phyloP scores from a whole-genome alignment of 2,113 vertebrate species.

The Muntiacus muntjak region DNA sequence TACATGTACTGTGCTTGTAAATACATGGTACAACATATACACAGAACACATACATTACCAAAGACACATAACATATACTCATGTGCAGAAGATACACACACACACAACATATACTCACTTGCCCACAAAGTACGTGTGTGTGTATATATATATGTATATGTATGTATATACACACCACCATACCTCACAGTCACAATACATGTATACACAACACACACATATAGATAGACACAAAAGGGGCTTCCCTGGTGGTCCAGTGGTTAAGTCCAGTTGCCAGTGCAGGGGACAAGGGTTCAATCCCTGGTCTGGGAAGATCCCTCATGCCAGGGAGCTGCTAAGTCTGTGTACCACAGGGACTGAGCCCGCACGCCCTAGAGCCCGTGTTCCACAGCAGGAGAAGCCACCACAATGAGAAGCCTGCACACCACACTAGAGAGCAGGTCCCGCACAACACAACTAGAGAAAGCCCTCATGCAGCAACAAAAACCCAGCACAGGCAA shows the following conservation, averaged over 20 bases:
- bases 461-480: not conserved
- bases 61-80: not conserved
- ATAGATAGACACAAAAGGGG: not conserved
- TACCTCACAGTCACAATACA: not conserved
- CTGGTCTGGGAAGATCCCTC: not conserved
- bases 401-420: not conserved
- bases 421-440: not conserved
- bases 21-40: not conserved
- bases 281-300: not conserved
- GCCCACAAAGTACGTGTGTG: not conserved
- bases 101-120: not conserved
- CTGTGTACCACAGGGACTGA: not conserved
- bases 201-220: not conserved
- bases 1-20: not conserved
- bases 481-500: not conserved
- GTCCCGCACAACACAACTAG: not conserved
- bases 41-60: not conserved
- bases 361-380: not conserved
- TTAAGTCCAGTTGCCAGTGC: not conserved
- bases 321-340: not conserved
- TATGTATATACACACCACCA: not conserved
- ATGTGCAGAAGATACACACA: not conserved
- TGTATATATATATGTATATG: fast-evolving
- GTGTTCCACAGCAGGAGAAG: not conserved
- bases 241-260: not conserved